Conservation (phyloP, 2,797 vertebrate species). For the Salarias fasciatus region DNA sequence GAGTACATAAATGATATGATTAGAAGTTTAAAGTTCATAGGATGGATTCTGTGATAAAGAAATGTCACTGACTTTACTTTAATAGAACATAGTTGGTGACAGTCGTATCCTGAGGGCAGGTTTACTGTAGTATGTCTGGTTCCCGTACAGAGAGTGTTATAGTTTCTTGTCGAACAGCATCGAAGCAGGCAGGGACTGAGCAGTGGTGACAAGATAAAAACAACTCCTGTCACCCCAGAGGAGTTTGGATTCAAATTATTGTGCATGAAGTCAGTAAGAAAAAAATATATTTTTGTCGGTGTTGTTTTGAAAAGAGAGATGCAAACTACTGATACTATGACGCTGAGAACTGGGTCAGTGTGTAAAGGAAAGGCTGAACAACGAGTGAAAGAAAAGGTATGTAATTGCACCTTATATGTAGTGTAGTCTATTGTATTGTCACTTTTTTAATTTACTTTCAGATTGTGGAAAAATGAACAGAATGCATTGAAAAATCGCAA, state of each 20-base stretch:
- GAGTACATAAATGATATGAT: too few species aligned
- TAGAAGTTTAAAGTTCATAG: too few species aligned
- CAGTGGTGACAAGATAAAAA: conserved; percentile 5
- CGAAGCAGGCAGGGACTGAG: neutral
- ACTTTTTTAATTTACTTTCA: too few species aligned
- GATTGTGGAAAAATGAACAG: too few species aligned
- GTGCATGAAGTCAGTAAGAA: conserved; percentile 6
- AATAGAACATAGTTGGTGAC: neutral
- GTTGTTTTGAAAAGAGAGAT: neutral
- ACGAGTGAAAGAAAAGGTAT: neutral
- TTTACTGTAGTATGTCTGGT: neutral
- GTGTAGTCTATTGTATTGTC: too few species aligned
- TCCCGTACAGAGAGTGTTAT: neutral
- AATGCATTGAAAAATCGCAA: too few species aligned
- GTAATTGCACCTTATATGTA: too few species aligned
- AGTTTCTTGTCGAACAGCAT: neutral
- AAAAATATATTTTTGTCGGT: neutral
- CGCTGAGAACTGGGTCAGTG: too few species aligned
- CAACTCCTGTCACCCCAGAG: neutral
- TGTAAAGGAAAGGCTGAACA: neutral
- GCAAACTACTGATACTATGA: too few species aligned
- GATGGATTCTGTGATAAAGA: neutral
- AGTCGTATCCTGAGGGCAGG: conserved; percentile 3
- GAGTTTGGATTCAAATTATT: conserved; percentile 17
- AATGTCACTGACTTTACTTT: neutral